A percentile compares a stretch with the other conserved stretches of the same genome.
phyloP scores from a whole-genome alignment of 30 jellyfish, hydroid and myxozoan species.

The Mastigias papua region DNA sequence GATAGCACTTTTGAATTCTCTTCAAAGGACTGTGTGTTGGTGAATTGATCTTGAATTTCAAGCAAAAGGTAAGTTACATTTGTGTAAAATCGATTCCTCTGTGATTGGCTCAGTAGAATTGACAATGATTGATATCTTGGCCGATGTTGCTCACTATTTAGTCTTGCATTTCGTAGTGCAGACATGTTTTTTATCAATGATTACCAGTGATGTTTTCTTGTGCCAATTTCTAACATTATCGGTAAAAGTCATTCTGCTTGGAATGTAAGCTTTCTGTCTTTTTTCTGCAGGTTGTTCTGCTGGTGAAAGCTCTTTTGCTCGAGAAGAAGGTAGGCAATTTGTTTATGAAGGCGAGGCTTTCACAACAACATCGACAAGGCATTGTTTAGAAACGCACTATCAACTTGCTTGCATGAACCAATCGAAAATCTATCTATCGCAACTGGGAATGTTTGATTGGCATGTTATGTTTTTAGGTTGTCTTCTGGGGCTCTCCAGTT shows the following conservation, averaged over 20 bases:
- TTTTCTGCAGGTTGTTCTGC: conserved; percentile 71
- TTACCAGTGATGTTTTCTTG: no score
- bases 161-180: no score
- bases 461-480: conserved; percentile 54
- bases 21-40: conserved; percentile 61
- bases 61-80: conserved; percentile 63
- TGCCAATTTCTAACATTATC: no score
- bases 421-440: no score
- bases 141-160: no score
- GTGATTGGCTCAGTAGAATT: no score
- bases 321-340: conserved; percentile 94
- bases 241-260: neutral
- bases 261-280: neutral
- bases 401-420: neutral
- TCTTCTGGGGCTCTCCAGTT: conserved; percentile 93
- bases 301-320: conserved; percentile 72
- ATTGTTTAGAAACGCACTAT: neutral
- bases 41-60: conserved; percentile 69
- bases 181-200: no score
- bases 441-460: neutral
- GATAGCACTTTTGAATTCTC: neutral
- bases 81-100: neutral
- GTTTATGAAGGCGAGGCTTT: no score
- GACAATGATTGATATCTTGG: no score
- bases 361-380: no score